These are phyloP conservation scores for Haliclona indistincta DNA, from an alignment of 37 sponge, comb jelly and placozoan species.

Conservation along the genomic window DNA sequence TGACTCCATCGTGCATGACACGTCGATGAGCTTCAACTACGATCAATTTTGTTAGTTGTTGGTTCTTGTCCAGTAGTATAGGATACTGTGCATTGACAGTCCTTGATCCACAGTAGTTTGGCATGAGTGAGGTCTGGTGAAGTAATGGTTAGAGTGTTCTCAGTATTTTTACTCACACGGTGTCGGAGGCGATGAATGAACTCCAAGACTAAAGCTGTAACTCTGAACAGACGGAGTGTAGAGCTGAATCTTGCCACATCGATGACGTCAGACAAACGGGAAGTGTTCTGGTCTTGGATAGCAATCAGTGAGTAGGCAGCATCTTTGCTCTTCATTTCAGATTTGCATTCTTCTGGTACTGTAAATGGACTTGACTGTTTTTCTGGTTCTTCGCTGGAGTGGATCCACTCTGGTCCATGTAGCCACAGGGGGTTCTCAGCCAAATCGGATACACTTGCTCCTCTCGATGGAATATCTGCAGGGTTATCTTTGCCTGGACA, in stretches of 20 bases:
- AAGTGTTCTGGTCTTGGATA: background rate
- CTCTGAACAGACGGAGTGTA: background rate
- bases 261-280: background rate
- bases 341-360: background rate
- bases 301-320: background rate
- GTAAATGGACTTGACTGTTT: too few species aligned
- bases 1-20: conserved; percentile 17
- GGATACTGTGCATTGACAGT: conserved; percentile 7
- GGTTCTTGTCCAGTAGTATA: conserved; percentile 15
- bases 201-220: conserved; percentile 18
- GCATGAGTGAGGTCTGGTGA: background rate
- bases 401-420: conserved; percentile 1
- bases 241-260: background rate
- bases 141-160: too few species aligned
- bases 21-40: conserved; percentile 17
- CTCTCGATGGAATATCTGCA: conserved; percentile 2
- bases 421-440: background rate
- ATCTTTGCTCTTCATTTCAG: background rate
- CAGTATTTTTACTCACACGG: background rate
- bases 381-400: background rate
- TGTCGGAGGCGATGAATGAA: background rate
- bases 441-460: background rate
- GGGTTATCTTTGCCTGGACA: conserved; percentile 1
- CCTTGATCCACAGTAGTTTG: conserved; percentile 33
- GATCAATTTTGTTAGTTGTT: conserved; percentile 9